Base-by-base conservation (phyloP, 1,140 invertebrate species). In the Lutraria rhynchaena region DNA sequence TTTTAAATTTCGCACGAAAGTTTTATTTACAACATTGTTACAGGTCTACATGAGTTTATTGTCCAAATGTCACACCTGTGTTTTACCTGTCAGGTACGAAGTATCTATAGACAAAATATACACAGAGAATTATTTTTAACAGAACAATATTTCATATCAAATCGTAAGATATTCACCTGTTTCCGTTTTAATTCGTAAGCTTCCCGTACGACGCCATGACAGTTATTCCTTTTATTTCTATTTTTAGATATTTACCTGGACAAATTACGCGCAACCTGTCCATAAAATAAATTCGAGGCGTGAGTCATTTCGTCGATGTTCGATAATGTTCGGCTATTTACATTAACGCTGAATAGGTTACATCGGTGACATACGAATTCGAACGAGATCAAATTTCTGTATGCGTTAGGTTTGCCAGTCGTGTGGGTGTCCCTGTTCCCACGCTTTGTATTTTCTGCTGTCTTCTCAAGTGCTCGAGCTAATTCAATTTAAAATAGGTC, bases 141-240 rank as follows among this genome's bases (percentile, higher is more conserved):
- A 46, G 19, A 46, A 22, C 1, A 37, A 19, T 19, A 67, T n/a
- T n/a, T 0, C 17, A 67, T 9, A 49, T 9, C 19, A 22, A 22
- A 55, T 55, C 33, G n/a, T 41, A 53, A 27, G 24, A 5, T 3
- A 35, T 22, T 53, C n/a, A 19, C 13, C 9, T 55, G 31, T 35
- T n/a, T 37, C 27, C 37, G 24, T 44, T 73, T 73, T 1, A 57
- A 13, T 58, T 58, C 19, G n/a, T 41, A 19, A 35, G 65, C 67
- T 57, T 73, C 70, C 69, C 46, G 41, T 73, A 22, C 35, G 70
- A 73, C 70, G 70, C 70, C 70, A 73, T 73, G 70, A 73, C 70
- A 73, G 69, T 71, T 41, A 71, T 55, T 57, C 69, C 70, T 22
- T 55, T 44, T 22, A 22, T 4, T 73, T 73, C 70, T 73, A 73